A percentile compares a stretch with the other conserved stretches of the same genome.
phyloP scores from a whole-genome alignment of 2,113 vertebrate species.

The Odontesthes bonariensis region DNA sequence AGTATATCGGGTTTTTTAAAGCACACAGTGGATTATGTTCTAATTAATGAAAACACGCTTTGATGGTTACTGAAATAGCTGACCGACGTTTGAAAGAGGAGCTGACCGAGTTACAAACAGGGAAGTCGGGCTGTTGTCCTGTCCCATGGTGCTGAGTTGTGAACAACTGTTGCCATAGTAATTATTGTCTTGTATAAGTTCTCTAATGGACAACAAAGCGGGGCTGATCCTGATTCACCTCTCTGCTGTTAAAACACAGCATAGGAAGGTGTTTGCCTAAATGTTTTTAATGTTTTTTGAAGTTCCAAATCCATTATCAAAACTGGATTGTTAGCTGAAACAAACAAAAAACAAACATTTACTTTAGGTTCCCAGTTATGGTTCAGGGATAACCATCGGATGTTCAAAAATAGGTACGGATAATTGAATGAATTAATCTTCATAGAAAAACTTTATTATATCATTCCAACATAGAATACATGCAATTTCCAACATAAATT shows the following conservation, averaged over 20 bases:
- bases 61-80: slow-evolving; percentile 54
- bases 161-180: slow-evolving; percentile 41
- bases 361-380: no score
- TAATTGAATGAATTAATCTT: no score
- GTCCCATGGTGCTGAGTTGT: slow-evolving; percentile 21
- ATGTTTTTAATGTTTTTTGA: slow-evolving; percentile 17
- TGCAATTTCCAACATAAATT: no score
- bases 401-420: no score
- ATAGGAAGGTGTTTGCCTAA: slow-evolving; percentile 22
- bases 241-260: background rate
- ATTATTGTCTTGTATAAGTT: slow-evolving; percentile 42
- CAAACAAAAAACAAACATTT: no score
- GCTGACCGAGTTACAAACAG: slow-evolving; percentile 49
- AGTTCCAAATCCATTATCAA: background rate
- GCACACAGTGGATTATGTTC: slow-evolving; percentile 28
- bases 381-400: no score
- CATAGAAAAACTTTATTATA: no score
- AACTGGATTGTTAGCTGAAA: background rate
- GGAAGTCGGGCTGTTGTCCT: slow-evolving; percentile 41
- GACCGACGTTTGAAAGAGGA: slow-evolving; percentile 39
- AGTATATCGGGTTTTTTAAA: slow-evolving; percentile 28
- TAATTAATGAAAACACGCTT: slow-evolving; percentile 47
- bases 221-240: background rate
- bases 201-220: slow-evolving; percentile 10
- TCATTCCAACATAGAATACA: no score